These are phyloP conservation scores for Campaea margaritaria DNA, from an alignment of 2,888 invertebrate genomes.

Conservation along the genomic window DNA sequence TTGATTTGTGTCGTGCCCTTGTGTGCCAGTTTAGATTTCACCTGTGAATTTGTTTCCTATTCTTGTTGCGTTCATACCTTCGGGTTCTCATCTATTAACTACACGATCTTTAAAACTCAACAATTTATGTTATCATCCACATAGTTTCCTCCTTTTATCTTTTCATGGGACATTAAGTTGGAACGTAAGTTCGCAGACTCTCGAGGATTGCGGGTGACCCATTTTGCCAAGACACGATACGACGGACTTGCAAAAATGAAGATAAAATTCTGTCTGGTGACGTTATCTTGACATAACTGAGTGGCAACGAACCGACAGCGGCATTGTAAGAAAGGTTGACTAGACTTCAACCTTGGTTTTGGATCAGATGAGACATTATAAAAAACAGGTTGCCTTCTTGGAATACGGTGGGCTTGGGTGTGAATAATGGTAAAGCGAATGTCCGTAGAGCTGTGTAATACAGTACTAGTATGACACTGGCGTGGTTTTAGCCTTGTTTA, in stretches of 20 bases:
- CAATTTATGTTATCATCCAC: not conserved
- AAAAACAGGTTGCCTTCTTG: slow-evolving; percentile 1
- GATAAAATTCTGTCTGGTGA: slow-evolving; percentile 32
- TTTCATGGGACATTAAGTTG: slow-evolving; percentile 14
- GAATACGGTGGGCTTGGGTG: too few relatives aligned
- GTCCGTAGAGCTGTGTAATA: too few relatives aligned
- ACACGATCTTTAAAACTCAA: not conserved
- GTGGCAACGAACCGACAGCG: slow-evolving; percentile 26
- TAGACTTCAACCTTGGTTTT: slow-evolving; percentile 1
- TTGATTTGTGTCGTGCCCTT: slow-evolving; percentile 1
- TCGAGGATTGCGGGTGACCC: slow-evolving; percentile 20
- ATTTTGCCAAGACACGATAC: slow-evolving; percentile 25
- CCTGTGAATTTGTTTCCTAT: slow-evolving; percentile 7
- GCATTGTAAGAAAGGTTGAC: slow-evolving; percentile 21
- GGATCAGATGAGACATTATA: slow-evolving; percentile 12
- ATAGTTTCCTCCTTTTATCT: slow-evolving; percentile 2
- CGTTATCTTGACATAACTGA: slow-evolving; percentile 38
- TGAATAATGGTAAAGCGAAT: too few relatives aligned
- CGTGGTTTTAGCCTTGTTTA: slow-evolving; percentile 14
- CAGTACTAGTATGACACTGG: slow-evolving; percentile 1
- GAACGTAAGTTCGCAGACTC: slow-evolving; percentile 24
- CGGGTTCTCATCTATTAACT: slow-evolving; percentile 2
- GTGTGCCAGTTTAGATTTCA: slow-evolving; percentile 9
- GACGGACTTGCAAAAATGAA: slow-evolving; percentile 29
- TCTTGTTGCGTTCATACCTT: not conserved